Evolutionary conservation across 2,888 invertebrate species (phyloP).

Genomic region (Euplexia lucipara): DNA sequence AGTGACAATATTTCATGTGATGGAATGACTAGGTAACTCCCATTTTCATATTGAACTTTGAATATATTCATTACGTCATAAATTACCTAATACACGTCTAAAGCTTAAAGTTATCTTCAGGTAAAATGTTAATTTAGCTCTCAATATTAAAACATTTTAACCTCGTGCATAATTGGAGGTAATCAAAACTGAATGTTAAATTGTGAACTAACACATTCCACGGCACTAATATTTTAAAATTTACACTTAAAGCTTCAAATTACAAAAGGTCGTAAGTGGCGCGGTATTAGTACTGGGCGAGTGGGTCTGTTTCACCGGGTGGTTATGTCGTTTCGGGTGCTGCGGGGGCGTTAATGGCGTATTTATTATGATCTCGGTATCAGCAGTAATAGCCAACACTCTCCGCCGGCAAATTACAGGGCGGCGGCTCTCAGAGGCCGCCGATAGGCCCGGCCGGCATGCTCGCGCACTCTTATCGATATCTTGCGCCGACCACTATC

Average conservation of each 20-base stretch:
- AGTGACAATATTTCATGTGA: background rate
- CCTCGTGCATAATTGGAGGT: conserved; percentile 58
- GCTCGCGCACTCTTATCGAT: conserved; percentile 82
- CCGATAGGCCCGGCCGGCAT: conserved; percentile 77
- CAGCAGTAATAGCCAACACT: conserved; percentile 91
- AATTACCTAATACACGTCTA: background rate
- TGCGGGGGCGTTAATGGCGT: conserved; percentile 90
- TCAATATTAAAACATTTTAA: conserved; percentile 53
- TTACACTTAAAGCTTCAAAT: conserved; percentile 68
- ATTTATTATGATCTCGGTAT: conserved; percentile 91
- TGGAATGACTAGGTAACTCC: background rate
- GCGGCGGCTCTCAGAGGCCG: conserved; percentile 85
- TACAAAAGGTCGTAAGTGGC: conserved; percentile 56
- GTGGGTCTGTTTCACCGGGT: conserved; percentile 66
- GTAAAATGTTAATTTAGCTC: conserved; percentile 20
- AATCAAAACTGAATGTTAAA: conserved; percentile 62
- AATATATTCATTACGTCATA: background rate
- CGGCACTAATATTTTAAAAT: conserved; percentile 76
- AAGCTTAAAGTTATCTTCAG: background rate
- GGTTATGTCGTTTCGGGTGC: conserved; percentile 88
- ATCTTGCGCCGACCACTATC: conserved; percentile 77
- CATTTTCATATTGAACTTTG: background rate
- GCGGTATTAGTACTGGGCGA: conserved; percentile 30
- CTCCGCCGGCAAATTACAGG: conserved; percentile 91
- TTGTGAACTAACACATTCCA: conserved; percentile 67